Base-by-base conservation (phyloP, 2,113 vertebrate genomes). In the Psephotus haematonotus region DNA sequence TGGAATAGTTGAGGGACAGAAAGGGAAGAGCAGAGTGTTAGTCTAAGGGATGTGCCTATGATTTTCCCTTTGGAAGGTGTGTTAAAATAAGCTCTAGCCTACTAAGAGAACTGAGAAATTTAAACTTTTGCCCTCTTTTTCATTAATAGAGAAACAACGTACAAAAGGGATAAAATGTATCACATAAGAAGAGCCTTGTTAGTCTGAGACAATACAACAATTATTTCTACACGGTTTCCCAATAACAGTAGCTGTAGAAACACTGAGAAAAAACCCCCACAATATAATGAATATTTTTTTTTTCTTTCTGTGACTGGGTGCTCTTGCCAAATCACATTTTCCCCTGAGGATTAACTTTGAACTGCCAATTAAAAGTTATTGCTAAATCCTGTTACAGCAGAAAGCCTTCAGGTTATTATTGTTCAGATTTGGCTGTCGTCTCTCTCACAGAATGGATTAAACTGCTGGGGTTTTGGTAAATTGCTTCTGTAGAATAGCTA, bases 291-390 rank as follows among this genome's bases (percentile, higher is more conserved):
- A 46, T 18, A 37, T 50, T 60, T 59, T 78, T 74, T 74, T 33
- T 31, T 74, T 4, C 14, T 25, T 82, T 92, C 74, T 93, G 77
- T 72, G 89, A 69, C 85, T 85, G 71, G n/a, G 50, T 92, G 55
- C 68, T 71, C 90, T 95, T 87, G 96, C 93, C 94, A 95, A 88
- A 69, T 77, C 91, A 67, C 87, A 95, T 94, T 96, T 96, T 92
- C 72, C 46, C 49, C 64, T 47, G 67, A 70, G 92, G 97, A 97
- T 97, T 97, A 97, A 97, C 94, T 97, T 91, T 88, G 89, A 96
- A 93, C 95, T 90, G 93, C 95, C 88, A 97, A 95, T 97, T 96
- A 96, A 94, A 97, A 97, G 96, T 96, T 97, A 96, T 96, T 95
- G 35, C 86, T 97, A 97, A 97, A 96, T 97, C 95, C 83, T 93